These are phyloP conservation scores for Emmelina monodactyla DNA, from an alignment of 2,888 invertebrate species.

Conservation along the genomic window DNA sequence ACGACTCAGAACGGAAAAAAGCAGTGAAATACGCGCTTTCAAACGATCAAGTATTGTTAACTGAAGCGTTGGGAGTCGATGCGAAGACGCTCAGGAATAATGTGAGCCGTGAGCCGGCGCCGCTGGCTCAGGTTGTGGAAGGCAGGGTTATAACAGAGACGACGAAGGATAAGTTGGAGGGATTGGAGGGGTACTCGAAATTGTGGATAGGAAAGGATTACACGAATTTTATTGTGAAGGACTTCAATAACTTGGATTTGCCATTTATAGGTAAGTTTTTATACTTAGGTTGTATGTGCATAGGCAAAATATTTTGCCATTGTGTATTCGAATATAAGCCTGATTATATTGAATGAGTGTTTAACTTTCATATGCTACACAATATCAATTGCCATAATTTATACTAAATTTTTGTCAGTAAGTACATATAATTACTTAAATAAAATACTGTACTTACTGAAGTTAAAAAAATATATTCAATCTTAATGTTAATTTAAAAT, in stretches of 20 bases:
- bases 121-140: conserved; percentile 46
- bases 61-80: conserved; percentile 31
- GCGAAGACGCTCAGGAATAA: conserved; percentile 21
- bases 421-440: too few species aligned
- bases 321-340: too few species aligned
- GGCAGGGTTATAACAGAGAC: conserved; percentile 43
- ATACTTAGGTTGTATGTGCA: conserved; percentile 1
- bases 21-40: conserved; percentile 55
- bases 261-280: conserved; percentile 71
- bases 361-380: too few species aligned
- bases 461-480: too few species aligned
- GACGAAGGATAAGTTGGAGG: conserved; percentile 37
- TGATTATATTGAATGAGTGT: too few species aligned
- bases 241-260: conserved; percentile 87
- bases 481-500: too few species aligned
- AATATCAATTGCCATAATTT: too few species aligned
- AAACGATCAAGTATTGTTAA: conserved; percentile 42
- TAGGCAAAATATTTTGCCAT: too few species aligned
- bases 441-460: too few species aligned
- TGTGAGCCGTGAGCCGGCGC: conserved; percentile 33
- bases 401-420: too few species aligned
- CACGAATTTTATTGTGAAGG: conserved; percentile 94
- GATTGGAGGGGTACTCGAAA: conserved; percentile 76
- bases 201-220: conserved; percentile 97
- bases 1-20: conserved; percentile 51